Base-by-base conservation (phyloP, 1,140 invertebrate genomes). In the Asobara japonica region DNA sequence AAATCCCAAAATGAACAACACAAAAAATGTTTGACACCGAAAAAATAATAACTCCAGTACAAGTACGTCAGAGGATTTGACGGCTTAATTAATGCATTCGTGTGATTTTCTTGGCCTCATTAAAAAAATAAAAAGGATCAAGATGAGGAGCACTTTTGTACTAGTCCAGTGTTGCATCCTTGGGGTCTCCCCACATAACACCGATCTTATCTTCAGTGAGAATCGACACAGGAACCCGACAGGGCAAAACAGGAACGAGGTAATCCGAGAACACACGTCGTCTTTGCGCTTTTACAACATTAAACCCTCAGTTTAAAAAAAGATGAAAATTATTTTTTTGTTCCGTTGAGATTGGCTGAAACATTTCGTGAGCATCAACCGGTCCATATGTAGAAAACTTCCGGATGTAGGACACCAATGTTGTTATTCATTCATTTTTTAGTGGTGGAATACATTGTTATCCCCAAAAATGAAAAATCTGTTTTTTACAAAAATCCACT, bases 171-270 rank as follows among this genome's bases (percentile, higher is more conserved):
- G 51, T 56, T 3, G 20, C 51, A 56, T 56, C 51, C 22, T 56
- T 22, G 20, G 51, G 10, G 51, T 18, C 51, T 18, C 51, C 18
- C 22, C 10, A 56, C 51, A 27, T 27, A 56, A 56, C 51, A 56
- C 51, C 51, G 51, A 56, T 56, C 51, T 56, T 56, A 56, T 56
- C 51, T 56, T 18, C 20, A 56, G 51, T 56, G 51, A 25, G 51
- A 56, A 56, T 56, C 51, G 51, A 56, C 51, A 56, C 51, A 56
- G 51, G 51, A 56, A 56, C 51, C 22, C 51, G 51, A 56, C 51
- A 56, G 51, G 51, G 51, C 51, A 56, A 56, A 56, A 56, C 51
- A 56, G 51, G 22, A 56, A 56, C 51, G 51, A 56, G 51, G 51
- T 56, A 56, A 56, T 56, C 51, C 22, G 51, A 56, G 51, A 45